A percentile compares a stretch with the other conserved stretches of the same genome.
phyloP scores from a whole-genome alignment of 2,113 vertebrate species.

The Centrocercus urophasianus region DNA sequence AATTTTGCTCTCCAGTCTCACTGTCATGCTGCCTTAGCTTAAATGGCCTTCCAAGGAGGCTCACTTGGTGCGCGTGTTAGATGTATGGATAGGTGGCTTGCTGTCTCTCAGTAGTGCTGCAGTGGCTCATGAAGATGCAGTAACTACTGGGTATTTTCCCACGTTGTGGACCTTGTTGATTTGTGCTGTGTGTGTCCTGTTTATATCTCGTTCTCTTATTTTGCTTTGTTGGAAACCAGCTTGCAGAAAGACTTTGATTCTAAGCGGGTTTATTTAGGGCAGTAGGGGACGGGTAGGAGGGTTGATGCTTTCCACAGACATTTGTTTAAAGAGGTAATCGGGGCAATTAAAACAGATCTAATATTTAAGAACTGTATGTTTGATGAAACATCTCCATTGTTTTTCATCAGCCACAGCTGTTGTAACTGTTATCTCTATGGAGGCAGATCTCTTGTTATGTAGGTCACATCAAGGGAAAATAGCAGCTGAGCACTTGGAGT shows the following conservation, averaged over 20 bases:
- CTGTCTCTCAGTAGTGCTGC: background rate
- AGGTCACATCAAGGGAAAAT: slow-evolving; percentile 74
- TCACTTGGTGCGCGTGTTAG: too few relatives aligned
- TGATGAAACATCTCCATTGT: slow-evolving; percentile 69
- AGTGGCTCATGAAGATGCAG: fast-evolving
- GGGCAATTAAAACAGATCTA: slow-evolving; percentile 56
- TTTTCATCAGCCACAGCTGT: slow-evolving; percentile 71
- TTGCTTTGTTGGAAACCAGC: background rate
- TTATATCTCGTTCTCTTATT: background rate
- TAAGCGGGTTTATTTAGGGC: background rate
- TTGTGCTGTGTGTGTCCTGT: background rate
- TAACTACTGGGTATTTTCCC: background rate
- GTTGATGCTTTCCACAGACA: slow-evolving; percentile 35
- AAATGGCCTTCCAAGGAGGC: background rate
- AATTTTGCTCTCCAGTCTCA: background rate
- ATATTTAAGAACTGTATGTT: slow-evolving; percentile 56
- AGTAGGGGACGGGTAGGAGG: background rate
- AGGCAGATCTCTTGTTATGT: slow-evolving; percentile 72
- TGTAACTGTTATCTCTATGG: slow-evolving; percentile 65
- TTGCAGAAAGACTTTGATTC: background rate
- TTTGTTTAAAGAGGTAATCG: slow-evolving; percentile 64
- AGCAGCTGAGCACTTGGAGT: slow-evolving; percentile 61
- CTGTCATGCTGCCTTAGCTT: background rate
- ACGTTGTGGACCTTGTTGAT: background rate
- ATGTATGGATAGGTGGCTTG: background rate